A percentile compares a stretch with the other conserved stretches of the same genome.
phyloP scores from a whole-genome alignment of 64 coral and sea anemone genomes.

The Exaiptasia diaphana region DNA sequence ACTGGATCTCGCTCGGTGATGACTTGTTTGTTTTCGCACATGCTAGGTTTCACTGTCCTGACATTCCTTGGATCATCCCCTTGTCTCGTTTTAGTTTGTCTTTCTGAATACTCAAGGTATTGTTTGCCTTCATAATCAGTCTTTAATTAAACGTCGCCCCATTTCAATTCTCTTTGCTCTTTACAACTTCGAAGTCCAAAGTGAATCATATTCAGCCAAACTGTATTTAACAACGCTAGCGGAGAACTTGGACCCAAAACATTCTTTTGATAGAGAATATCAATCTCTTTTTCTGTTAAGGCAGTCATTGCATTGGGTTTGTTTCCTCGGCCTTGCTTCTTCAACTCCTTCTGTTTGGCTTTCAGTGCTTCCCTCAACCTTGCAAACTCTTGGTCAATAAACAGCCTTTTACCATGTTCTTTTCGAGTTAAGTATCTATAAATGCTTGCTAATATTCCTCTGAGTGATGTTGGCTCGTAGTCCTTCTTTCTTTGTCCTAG shows the following conservation, averaged over 20 bases:
- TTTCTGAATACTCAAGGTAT: constrained; percentile 35
- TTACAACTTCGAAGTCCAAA: constrained; percentile 10
- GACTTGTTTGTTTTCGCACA: constrained; percentile 39
- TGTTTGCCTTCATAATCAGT: constrained; percentile 16
- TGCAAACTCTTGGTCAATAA: constrained; percentile 1
- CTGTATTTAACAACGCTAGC: constrained; percentile 16
- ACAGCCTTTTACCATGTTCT: constrained; percentile 13
- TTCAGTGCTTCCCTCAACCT: background rate
- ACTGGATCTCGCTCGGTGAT: constrained; percentile 27
- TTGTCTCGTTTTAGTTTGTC: constrained; percentile 21
- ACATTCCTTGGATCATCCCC: constrained; percentile 20
- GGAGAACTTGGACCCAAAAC: constrained; percentile 18
- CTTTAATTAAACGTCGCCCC: constrained; percentile 25
- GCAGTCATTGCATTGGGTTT: constrained; percentile 28
- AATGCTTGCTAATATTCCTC: constrained; percentile 40
- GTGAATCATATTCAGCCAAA: constrained; percentile 35
- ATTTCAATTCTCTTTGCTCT: constrained; percentile 17
- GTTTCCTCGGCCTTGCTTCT: background rate
- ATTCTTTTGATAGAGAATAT: constrained; percentile 23
- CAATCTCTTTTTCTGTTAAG: constrained; percentile 9
- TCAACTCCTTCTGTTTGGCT: constrained; percentile 10
- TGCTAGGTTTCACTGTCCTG: constrained; percentile 6
- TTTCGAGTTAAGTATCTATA: constrained; percentile 4
- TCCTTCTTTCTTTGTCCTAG: constrained; percentile 20
- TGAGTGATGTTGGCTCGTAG: constrained; percentile 17